A percentile compares a stretch with the other conserved stretches of the same genome.
Evolutionary conservation across 1,140 invertebrate genomes (phyloP).

Genomic region (Oryctes rhinoceros): DNA sequence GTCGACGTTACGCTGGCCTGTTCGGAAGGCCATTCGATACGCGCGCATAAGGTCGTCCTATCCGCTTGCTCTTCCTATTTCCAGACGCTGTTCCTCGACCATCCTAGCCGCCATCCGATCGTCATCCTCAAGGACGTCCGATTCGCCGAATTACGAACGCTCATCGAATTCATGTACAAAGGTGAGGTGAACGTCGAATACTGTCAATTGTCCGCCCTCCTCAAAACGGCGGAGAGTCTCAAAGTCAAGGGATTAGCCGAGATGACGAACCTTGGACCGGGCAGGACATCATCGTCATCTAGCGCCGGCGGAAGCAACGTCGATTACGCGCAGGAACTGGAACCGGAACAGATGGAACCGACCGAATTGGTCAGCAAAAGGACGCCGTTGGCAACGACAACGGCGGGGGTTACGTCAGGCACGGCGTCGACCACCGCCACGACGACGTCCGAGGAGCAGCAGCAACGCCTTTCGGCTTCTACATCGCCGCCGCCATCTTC

Average conservation of each 20-base stretch:
- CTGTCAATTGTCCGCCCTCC: constrained; percentile 86
- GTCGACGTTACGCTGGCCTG: constrained; percentile 95
- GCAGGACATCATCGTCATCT: constrained; percentile 39
- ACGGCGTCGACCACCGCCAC: constrained; percentile 51
- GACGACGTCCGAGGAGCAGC: not conserved
- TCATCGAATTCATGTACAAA: constrained; percentile 97
- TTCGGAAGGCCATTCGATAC: constrained; percentile 91
- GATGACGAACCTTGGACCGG: constrained; percentile 80
- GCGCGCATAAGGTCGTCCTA: constrained; percentile 92
- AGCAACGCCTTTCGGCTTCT: constrained; percentile 44
- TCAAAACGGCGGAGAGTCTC: constrained; percentile 92
- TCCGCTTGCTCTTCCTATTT: constrained; percentile 96
- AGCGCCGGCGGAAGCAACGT: not conserved
- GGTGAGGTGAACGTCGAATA: constrained; percentile 95
- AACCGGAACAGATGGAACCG: constrained; percentile 59
- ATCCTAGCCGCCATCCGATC: constrained; percentile 90
- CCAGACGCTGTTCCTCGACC: constrained; percentile 87
- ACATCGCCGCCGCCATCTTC: constrained; percentile 40
- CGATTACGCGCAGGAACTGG: constrained; percentile 52
- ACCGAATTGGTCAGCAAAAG: constrained; percentile 56
- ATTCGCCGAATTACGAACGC: constrained; percentile 86
- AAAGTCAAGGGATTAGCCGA: constrained; percentile 88
- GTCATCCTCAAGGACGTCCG: constrained; percentile 93
- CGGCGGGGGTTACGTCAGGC: constrained; percentile 45
- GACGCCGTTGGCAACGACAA: constrained; percentile 44